phyloP scores from a whole-genome alignment of 2,888 invertebrate species.

The Oligia latruncula region DNA sequence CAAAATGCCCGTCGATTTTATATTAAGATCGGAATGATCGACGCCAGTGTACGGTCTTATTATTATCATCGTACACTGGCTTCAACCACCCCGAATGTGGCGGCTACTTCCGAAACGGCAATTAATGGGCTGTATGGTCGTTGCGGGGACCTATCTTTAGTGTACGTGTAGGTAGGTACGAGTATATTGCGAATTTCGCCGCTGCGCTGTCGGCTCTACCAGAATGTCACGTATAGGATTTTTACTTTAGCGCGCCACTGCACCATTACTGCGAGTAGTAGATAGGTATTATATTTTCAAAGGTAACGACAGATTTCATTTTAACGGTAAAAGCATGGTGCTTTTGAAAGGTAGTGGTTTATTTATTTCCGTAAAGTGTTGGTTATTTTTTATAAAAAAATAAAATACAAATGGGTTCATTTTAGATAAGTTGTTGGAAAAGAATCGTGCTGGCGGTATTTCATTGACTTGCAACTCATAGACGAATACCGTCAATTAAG shows the following conservation, averaged over 20 bases:
- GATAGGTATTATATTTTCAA: too few species aligned
- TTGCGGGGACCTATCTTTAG: not conserved
- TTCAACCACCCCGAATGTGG: not conserved
- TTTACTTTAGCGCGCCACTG: not conserved
- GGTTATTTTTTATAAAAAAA: too few species aligned
- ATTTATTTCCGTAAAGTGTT: not conserved
- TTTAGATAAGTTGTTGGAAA: too few species aligned
- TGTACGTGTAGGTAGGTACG: not conserved
- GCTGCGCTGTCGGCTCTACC: not conserved
- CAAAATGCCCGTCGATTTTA: not conserved
- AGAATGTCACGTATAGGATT: not conserved
- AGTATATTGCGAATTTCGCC: not conserved
- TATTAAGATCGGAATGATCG: not conserved
- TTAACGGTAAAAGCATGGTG: not conserved
- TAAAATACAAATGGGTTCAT: too few species aligned
- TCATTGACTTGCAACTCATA: too few species aligned
- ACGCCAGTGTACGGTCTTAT: not conserved
- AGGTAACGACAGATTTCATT: too few species aligned
- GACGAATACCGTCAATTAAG: too few species aligned
- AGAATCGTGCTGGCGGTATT: too few species aligned
- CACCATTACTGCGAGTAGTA: not conserved
- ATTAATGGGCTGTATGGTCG: not conserved
- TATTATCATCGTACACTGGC: not conserved
- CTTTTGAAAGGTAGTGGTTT: not conserved
- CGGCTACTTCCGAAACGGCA: not conserved